A percentile compares a stretch with the other conserved stretches of the same genome.
Conservation (phyloP, 2,113 vertebrate genomes). For the Bambusicola thoracicus region DNA sequence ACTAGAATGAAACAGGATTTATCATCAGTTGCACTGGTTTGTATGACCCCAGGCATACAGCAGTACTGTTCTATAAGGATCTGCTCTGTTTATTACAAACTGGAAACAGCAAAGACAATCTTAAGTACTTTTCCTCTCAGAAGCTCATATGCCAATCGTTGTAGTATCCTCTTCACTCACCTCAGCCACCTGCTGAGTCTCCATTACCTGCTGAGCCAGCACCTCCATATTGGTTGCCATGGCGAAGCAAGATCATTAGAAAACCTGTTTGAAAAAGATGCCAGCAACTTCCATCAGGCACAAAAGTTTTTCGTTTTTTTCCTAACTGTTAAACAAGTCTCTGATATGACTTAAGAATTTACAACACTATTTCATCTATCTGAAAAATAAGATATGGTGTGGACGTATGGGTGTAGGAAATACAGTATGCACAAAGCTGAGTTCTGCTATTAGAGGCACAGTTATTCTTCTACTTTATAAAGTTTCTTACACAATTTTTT, state of each 20-base stretch:
- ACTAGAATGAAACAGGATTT: not conserved
- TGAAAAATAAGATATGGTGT: not conserved
- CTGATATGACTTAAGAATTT: not conserved
- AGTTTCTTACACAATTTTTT: not conserved
- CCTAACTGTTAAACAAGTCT: conserved; percentile 37
- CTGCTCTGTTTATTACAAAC: not conserved
- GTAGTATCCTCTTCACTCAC: conserved; percentile 81
- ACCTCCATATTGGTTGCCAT: conserved; percentile 89
- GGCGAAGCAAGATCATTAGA: conserved; percentile 90
- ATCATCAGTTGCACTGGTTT: not conserved
- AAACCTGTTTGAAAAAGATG: conserved; percentile 85
- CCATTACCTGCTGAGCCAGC: conserved; percentile 91
- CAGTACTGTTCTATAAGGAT: not conserved
- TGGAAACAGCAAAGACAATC: conserved; percentile 16
- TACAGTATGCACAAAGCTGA: not conserved
- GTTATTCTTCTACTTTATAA: not conserved
- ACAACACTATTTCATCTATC: not conserved
- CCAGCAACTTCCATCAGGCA: conserved; percentile 80
- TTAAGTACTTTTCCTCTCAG: conserved; percentile 37
- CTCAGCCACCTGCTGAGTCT: conserved; percentile 89
- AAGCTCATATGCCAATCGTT: conserved; percentile 49
- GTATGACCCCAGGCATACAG: not conserved
- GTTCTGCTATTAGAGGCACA: not conserved
- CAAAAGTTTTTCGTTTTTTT: conserved; percentile 31
- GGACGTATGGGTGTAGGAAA: accelerated